phyloP scores from a whole-genome alignment of 2,797 vertebrate species.

The Microctenopoma lineatum region DNA sequence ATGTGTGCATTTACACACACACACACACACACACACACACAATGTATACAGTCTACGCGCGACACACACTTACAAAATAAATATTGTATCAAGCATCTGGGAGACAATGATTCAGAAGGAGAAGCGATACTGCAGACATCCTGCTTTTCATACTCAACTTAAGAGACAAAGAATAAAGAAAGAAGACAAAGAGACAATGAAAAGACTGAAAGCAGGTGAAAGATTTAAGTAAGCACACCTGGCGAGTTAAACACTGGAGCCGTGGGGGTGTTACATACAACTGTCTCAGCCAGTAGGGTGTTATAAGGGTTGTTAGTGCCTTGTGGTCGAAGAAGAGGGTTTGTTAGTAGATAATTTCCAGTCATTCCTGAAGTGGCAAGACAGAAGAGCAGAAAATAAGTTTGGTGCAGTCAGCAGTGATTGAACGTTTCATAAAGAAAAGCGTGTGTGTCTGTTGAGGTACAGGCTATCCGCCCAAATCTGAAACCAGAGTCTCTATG shows the following conservation, averaged over 20 bases:
- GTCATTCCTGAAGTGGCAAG: slow-evolving; percentile 98
- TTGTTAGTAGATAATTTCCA: slow-evolving; percentile 99
- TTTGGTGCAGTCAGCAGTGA: slow-evolving; percentile 35
- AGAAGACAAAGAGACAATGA: slow-evolving; percentile 28
- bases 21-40: slow-evolving; percentile 3
- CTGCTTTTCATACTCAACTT: slow-evolving; percentile 56
- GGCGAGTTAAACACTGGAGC: slow-evolving; percentile 99
- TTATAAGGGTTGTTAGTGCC: slow-evolving; percentile 99
- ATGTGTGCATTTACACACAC: slow-evolving; percentile 26
- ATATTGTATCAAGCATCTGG: slow-evolving; percentile 43
- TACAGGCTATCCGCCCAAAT: slow-evolving; percentile 1
- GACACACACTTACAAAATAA: slow-evolving; percentile 9
- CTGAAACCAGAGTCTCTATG: slow-evolving; percentile 23
- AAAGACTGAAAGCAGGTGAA: slow-evolving; percentile 57
- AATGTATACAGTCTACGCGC: background rate
- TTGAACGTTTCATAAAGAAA: slow-evolving; percentile 46
- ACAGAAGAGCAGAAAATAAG: slow-evolving; percentile 76
- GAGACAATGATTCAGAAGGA: slow-evolving; percentile 68
- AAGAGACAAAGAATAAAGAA: slow-evolving; percentile 48
- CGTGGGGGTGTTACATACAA: slow-evolving; percentile 99
- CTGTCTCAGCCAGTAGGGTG: slow-evolving; percentile 99
- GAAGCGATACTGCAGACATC: slow-evolving; percentile 67
- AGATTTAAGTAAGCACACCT: slow-evolving; percentile 93
- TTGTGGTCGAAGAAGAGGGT: slow-evolving; percentile 99
- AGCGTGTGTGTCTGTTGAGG: slow-evolving; percentile 24